Evolutionary conservation across 2,888 invertebrate species (phyloP), one percentile per base, ranked within the genome.

Genomic region (Notodonta ziczac): DNA sequence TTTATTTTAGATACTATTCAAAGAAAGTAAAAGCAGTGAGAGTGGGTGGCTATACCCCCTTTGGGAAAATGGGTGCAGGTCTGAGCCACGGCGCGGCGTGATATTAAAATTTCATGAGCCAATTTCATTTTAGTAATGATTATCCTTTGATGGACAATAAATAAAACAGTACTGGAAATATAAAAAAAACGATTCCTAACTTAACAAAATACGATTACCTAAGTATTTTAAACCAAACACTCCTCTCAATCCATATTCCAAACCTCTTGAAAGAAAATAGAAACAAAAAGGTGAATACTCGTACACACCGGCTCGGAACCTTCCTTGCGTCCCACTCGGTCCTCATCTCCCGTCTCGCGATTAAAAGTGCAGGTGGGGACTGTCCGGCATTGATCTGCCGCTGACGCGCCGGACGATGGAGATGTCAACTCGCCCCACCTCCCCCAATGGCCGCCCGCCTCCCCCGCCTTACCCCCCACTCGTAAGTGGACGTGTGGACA

Each of bases 311-410:
- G 59, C 62, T 58, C 60, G 61, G 55, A 66, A 68, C 72, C 65
- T 63, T 61, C 46, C 39, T 39, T 24, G 39, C 54, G 54, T 54
- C 54, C 54, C 54, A 7, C 54, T 32, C 55, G 5, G 59, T 9
- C 59, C 61, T 44, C 61, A 57, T 55, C 58, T 59, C 61, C 60
- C 67, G 66, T 65, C 68, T 78, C 81, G 81, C 80, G 88, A 90
- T 90, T 91, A 93, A 93, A 93, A 93, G 87, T 92, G 90, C 92
- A 94, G 91, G 93, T 93, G 91, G 90, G 85, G 86, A 77, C 80
- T 86, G 89, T 89, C 88, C 89, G 77, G 90, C 90, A 91, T 92
- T 93, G 93, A 92, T 93, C 93, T 90, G 91, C 80, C 85, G 84
- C 79, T 90, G 88, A 87, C 87, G 85, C 81, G 84, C 80, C 83